Base-by-base conservation (phyloP, 1,140 invertebrate species). In the Brachionus paranguensis region DNA sequence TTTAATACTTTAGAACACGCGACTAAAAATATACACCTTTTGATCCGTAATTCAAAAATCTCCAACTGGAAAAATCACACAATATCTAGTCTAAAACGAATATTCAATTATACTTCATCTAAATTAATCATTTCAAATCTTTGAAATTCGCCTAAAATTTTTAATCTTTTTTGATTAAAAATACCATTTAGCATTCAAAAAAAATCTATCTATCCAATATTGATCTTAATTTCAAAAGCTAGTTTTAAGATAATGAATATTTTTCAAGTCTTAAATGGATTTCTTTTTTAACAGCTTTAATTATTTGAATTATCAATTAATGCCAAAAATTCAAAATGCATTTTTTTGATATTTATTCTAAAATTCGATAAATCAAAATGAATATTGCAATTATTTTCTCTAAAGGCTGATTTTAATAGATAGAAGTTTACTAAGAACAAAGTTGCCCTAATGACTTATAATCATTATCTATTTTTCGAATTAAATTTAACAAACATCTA, bases 1-100 rank as follows among this genome's bases (percentile, higher is more conserved):
- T 41, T 29, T 68, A 68, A 68, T 72, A 41, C 68, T n/a, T 43
- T n/a, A 20, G 45, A 72, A 43, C 68, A 72, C 68, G 68, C 68
- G 41, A 72, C 37, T 17, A n/a, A 17, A 37, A 45, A 72, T n/a
- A 29, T 68, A 68, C 6, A 68, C 17, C 29, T 68, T 68, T 68
- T 33, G 17, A 68, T 41, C 14, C 10, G 27, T 6, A 68, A 33
- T 29, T 68, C 17, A 27, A 60, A 60, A 60, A 60, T 60, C 10
- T 60, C 17, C 53, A 20, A 20, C n/a, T 20, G 53, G 20, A 60
- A 60, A 24, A 60, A 60, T 60, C 53, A 60, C 53, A 60, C 53
- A 20, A 60, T 60, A 60, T 20, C 7, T 24, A 60, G 17, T 20
- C 53, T 27, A 60, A 60, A 60, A 5, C 5, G 17, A 60, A 60